A percentile compares a stretch with the other conserved stretches of the same genome.
phyloP scores from a whole-genome alignment of 1,140 invertebrate species.

The Sycophila sp. region DNA sequence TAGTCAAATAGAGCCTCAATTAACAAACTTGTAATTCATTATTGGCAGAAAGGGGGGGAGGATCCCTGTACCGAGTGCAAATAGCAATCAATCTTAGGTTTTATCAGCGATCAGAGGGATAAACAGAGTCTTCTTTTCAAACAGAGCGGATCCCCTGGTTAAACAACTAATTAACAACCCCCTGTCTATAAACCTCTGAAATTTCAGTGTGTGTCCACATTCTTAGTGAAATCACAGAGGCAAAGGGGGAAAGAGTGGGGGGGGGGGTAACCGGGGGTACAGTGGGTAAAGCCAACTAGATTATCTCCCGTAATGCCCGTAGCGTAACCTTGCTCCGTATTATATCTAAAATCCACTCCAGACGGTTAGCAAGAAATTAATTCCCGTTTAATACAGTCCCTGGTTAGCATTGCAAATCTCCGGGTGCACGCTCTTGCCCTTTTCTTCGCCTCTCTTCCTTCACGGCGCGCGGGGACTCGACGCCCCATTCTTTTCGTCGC shows the following conservation, averaged over 20 bases:
- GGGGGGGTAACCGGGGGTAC: background rate
- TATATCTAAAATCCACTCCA: constrained; percentile 49
- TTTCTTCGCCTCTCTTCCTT: constrained; percentile 4
- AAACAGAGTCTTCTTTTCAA: too few species aligned
- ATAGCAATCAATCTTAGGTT: too few species aligned
- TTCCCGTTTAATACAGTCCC: constrained; percentile 63
- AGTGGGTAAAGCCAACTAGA: constrained; percentile 40
- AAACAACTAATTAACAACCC: background rate
- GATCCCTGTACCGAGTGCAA: too few species aligned
- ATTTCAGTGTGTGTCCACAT: too few species aligned
- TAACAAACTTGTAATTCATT: too few species aligned
- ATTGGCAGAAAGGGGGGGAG: too few species aligned
- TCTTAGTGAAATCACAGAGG: too few species aligned
- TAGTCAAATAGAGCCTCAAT: too few species aligned
- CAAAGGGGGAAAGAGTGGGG: too few species aligned
- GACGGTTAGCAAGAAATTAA: constrained; percentile 64
- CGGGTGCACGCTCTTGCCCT: constrained; percentile 33
- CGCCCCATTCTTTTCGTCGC: constrained; percentile 2
- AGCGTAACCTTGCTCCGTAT: constrained; percentile 43
- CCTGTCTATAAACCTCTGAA: background rate
- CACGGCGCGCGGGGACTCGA: background rate
- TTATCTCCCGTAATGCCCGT: constrained; percentile 54
- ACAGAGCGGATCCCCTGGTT: too few species aligned
- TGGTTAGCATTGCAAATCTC: constrained; percentile 64
- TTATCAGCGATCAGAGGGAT: too few species aligned